Evolutionary conservation across 2,888 invertebrate genomes (phyloP), one percentile per base, ranked within the genome.

Genomic region (Xylota segnis): DNA sequence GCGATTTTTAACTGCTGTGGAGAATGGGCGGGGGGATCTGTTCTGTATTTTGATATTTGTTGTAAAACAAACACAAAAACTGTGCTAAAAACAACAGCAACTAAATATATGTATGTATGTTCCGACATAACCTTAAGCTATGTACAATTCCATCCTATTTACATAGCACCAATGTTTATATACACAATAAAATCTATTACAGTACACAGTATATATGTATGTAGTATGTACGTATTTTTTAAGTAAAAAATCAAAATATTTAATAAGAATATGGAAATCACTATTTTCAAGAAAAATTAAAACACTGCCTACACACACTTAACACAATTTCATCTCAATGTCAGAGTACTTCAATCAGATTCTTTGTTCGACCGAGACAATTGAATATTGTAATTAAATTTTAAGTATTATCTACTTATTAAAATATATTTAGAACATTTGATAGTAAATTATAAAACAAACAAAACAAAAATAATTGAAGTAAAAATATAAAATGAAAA

Each of bases 121-220:
- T 63, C 61, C 70, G 70, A 23, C 23, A 23, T n/a, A 37, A 45
- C 27, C 29, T 47, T 29, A 50, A 32, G 77, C 65, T 79, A 72
- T 72, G 79, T 65, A 14, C 34, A 72, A 65, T 72, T 40, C 65
- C 72, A 79, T 72, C 79, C 79, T 79, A 79, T 72, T 65, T 72
- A 72, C 72, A 23, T 79, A 66, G 79, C 79, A 58, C 18, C 27
- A 72, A 40, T 56, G 65, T 71, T 71, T 63, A 40, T 40, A 65
- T 56, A 76, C 54, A 32, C 54, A 32, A 16, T 65, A 18, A n/a
- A 34, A 54, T 43, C 52, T 56, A 32, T 18, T 23, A 56, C 6
- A 59, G 3, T 9, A 37, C 37, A 37, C 23, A 23, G 23, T 23
- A 23, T 23, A 23, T 23, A n/a, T n/a, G n/a, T n/a, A n/a, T 9